Percentiles rank a stretch among this genome's conserved stretches.
These are phyloP conservation scores for Atrichornis clamosus DNA, from an alignment of 2,113 vertebrate species.

Conservation along the genomic window DNA sequence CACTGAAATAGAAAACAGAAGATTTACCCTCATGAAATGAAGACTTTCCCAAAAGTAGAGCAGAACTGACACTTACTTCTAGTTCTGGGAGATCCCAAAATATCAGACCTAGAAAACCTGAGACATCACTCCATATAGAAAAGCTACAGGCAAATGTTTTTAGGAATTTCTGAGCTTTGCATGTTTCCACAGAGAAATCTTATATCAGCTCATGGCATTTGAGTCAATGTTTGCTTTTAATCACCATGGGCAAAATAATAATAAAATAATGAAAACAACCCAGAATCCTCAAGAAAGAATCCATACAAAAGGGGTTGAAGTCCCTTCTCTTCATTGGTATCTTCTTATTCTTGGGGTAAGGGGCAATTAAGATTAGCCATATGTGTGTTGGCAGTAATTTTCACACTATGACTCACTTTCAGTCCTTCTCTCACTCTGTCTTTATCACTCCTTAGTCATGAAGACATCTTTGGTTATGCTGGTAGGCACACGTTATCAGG, in stretches of 20 bases:
- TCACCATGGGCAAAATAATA: not conserved
- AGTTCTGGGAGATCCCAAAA: conserved; percentile 44
- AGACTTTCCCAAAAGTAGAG: conserved; percentile 26
- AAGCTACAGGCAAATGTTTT: not conserved
- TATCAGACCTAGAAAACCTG: conserved; percentile 57
- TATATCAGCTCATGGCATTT: not conserved
- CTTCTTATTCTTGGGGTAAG: not conserved
- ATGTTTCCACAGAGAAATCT: not conserved
- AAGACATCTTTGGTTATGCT: not conserved
- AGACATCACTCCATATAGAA: not conserved
- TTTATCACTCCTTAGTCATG: not conserved
- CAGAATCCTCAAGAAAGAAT: not conserved
- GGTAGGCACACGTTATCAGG: not conserved
- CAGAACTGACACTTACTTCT: conserved; percentile 40
- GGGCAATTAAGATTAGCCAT: not conserved
- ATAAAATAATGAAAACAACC: not conserved
- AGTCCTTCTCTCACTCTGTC: not conserved
- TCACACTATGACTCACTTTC: not conserved
- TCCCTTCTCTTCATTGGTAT: not conserved
- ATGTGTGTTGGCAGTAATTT: not conserved
- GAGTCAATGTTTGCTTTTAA: not conserved
- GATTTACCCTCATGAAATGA: not conserved
- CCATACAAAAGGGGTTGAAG: not conserved
- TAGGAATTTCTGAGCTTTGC: not conserved
- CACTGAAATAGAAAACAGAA: not conserved